A percentile compares a stretch with the other conserved stretches of the same genome.
phyloP scores from a whole-genome alignment of 2,888 invertebrate species.

The Lathronympha strigana region DNA sequence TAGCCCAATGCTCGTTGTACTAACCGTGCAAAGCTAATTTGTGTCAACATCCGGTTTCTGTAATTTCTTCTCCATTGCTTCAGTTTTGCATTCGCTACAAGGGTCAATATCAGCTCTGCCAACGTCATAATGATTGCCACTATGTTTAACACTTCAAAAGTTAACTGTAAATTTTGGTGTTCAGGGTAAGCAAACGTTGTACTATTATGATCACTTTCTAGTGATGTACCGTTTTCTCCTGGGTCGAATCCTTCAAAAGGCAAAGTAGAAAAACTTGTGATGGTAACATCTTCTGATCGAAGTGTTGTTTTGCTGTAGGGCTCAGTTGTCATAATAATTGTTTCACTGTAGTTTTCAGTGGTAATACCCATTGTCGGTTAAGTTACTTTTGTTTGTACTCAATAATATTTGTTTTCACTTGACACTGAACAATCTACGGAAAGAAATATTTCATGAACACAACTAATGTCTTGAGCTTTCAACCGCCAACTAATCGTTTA shows the following conservation, averaged over 20 bases:
- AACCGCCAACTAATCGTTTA: slow-evolving; percentile 8
- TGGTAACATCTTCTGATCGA: slow-evolving; percentile 40
- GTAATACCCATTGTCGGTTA: slow-evolving; percentile 48
- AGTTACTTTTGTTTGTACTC: background rate
- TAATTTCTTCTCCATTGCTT: slow-evolving; percentile 73
- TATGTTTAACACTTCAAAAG: slow-evolving; percentile 64
- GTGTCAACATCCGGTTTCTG: slow-evolving; percentile 77
- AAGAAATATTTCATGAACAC: slow-evolving; percentile 2
- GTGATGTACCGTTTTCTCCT: slow-evolving; percentile 35
- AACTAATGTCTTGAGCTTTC: background rate
- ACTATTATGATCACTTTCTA: slow-evolving; percentile 4
- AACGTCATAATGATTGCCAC: slow-evolving; percentile 72
- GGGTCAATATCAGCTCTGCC: slow-evolving; percentile 65
- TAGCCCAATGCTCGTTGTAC: slow-evolving; percentile 65
- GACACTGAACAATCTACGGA: slow-evolving; percentile 23
- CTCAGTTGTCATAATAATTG: slow-evolving; percentile 50
- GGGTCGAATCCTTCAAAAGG: slow-evolving; percentile 3
- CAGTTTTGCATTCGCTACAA: slow-evolving; percentile 66
- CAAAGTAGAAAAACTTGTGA: background rate
- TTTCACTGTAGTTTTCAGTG: slow-evolving; percentile 55
- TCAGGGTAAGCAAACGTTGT: slow-evolving; percentile 29
- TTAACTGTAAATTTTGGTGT: slow-evolving; percentile 43
- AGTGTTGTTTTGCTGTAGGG: slow-evolving; percentile 41
- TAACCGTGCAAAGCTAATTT: slow-evolving; percentile 69
- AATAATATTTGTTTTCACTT: slow-evolving; percentile 26